phyloP scores from a whole-genome alignment of 2,797 vertebrate species.

The Pogoniulus pusillus region DNA sequence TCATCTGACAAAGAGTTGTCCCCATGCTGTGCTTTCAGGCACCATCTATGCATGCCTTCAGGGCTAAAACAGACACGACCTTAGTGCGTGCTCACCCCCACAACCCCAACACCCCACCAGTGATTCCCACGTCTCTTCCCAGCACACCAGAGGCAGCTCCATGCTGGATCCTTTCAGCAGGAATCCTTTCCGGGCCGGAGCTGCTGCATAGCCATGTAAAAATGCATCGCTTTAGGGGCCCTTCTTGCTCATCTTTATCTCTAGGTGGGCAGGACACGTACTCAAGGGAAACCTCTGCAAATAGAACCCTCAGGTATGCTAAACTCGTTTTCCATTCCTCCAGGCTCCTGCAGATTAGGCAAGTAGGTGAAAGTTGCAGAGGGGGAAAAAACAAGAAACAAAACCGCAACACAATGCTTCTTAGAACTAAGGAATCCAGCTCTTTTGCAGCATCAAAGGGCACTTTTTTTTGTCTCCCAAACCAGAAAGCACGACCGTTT shows the following conservation, averaged over 20 bases:
- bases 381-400: not conserved
- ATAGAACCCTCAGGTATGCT: constrained; percentile 31
- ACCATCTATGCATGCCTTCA: not conserved
- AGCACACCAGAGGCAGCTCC: not conserved
- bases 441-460: not conserved
- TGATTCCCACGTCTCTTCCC: not conserved
- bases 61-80: not conserved
- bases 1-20: not conserved
- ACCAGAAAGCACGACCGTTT: not conserved
- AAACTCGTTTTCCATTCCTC: constrained; percentile 21
- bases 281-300: constrained; percentile 15
- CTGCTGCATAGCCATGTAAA: constrained; percentile 60
- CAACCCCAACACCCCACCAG: not conserved
- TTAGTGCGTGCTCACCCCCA: not conserved
- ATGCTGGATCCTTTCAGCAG: constrained; percentile 12
- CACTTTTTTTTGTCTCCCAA: not conserved
- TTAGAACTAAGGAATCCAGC: not conserved
- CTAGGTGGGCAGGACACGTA: not conserved
- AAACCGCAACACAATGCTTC: not conserved
- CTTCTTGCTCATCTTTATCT: constrained; percentile 44
- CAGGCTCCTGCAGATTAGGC: not conserved
- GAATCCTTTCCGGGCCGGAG: constrained; percentile 44
- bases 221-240: constrained; percentile 51
- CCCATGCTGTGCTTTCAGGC: not conserved
- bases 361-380: constrained; percentile 30